A percentile compares a stretch with the other conserved stretches of the same genome.
Conservation (phyloP, 2,888 invertebrate species). For the Chydorus sphaericus region DNA sequence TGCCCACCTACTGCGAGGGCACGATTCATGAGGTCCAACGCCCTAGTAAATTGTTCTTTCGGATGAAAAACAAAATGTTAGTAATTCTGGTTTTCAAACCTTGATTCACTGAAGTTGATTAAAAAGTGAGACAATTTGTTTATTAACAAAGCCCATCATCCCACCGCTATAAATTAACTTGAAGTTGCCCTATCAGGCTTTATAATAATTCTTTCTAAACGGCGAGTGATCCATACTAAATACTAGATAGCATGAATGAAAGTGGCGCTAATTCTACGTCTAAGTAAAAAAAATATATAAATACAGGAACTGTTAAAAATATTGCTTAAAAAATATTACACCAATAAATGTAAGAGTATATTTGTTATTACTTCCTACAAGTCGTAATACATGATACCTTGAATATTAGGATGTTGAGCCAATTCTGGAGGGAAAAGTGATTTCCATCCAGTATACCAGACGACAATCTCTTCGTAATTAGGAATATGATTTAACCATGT, state of each 20-base stretch:
- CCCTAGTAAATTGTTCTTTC: conserved; percentile 67
- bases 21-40: conserved; percentile 83
- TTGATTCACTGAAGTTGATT: too few species aligned
- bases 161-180: too few species aligned
- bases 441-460: conserved; percentile 62
- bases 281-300: conserved; percentile 2
- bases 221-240: too few species aligned
- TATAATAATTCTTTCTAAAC: too few species aligned
- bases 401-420: conserved; percentile 38
- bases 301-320: conserved; percentile 3
- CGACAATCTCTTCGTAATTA: conserved; percentile 75
- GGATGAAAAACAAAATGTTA: not conserved
- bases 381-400: conserved; percentile 30
- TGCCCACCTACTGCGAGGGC: conserved; percentile 38
- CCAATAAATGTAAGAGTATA: too few species aligned
- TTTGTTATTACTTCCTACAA: too few species aligned
- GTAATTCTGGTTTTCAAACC: not conserved
- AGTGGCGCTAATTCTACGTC: too few species aligned
- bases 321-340: not conserved
- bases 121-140: too few species aligned
- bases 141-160: too few species aligned
- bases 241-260: too few species aligned
- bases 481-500: conserved; percentile 81
- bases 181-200: too few species aligned
- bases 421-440: conserved; percentile 36